Evolutionary conservation across 2,113 vertebrate species (phyloP).

Genomic region (Uropsilus gracilis): DNA sequence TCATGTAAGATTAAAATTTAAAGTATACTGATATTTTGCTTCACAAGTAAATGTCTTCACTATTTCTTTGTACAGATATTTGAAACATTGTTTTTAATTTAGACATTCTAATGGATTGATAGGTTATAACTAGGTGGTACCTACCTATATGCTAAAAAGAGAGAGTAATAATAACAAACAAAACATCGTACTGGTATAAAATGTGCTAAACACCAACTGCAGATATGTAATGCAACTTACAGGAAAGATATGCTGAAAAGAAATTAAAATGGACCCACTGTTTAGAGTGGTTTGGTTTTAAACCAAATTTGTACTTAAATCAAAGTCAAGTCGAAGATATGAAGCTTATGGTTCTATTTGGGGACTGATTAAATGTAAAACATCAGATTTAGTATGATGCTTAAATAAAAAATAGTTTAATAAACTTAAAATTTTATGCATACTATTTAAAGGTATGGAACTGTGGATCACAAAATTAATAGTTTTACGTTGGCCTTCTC

Average conservation of each 20-base stretch:
- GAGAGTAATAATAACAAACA: constrained; percentile 58
- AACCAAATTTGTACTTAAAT: background rate
- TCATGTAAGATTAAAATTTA: constrained; percentile 68
- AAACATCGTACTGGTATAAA: background rate
- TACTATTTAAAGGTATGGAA: background rate
- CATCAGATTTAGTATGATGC: background rate
- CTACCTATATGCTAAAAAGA: constrained; percentile 10
- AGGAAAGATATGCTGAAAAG: background rate
- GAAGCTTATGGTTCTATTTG: background rate
- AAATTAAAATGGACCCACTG: background rate
- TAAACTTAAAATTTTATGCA: background rate
- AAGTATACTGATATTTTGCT: constrained; percentile 58
- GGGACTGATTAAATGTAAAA: background rate
- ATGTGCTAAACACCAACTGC: background rate
- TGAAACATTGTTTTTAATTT: constrained; percentile 66
- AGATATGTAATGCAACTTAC: background rate
- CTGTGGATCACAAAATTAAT: background rate
- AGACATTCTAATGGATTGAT: constrained; percentile 58
- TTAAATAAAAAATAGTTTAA: background rate
- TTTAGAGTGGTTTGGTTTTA: background rate
- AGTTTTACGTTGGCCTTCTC: background rate
- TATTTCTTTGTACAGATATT: constrained; percentile 54
- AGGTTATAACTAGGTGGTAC: constrained; percentile 29
- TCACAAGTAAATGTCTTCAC: constrained; percentile 62
- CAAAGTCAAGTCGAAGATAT: background rate